These are phyloP conservation scores for Sitobion miscanthi DNA, from an alignment of 1,140 invertebrate species.

Conservation along the genomic window DNA sequence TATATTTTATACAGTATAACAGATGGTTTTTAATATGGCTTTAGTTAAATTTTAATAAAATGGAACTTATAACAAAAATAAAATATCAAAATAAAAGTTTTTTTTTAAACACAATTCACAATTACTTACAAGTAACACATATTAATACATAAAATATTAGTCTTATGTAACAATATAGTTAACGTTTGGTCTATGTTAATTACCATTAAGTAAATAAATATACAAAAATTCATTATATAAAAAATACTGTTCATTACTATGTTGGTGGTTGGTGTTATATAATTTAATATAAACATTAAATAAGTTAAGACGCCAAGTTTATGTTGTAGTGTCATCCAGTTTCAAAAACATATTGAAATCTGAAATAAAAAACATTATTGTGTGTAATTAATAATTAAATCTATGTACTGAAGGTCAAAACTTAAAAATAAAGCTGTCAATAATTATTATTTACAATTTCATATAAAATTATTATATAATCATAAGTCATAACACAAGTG, in stretches of 20 bases:
- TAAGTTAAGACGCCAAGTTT: background rate
- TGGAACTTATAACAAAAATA: background rate
- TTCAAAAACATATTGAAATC: conserved; percentile 40
- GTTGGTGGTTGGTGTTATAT: background rate
- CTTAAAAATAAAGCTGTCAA: too few species aligned
- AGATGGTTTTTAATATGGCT: background rate
- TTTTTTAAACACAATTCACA: background rate
- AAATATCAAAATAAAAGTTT: background rate
- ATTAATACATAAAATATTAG: background rate
- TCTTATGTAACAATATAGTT: background rate
- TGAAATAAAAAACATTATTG: conserved; percentile 7
- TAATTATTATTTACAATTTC: too few species aligned
- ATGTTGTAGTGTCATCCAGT: background rate
- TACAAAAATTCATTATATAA: background rate
- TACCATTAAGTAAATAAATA: too few species aligned
- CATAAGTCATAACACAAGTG: too few species aligned
- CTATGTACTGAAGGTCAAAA: too few species aligned
- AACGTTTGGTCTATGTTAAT: too few species aligned
- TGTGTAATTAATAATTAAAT: background rate
- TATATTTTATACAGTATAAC: background rate
- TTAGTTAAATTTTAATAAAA: background rate
- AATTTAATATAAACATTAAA: background rate
- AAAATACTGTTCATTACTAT: background rate
- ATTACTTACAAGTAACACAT: background rate
- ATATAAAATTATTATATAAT: too few species aligned